Evolutionary conservation across 2,797 vertebrate species (phyloP).

Genomic region (Steatocranus sp.): DNA sequence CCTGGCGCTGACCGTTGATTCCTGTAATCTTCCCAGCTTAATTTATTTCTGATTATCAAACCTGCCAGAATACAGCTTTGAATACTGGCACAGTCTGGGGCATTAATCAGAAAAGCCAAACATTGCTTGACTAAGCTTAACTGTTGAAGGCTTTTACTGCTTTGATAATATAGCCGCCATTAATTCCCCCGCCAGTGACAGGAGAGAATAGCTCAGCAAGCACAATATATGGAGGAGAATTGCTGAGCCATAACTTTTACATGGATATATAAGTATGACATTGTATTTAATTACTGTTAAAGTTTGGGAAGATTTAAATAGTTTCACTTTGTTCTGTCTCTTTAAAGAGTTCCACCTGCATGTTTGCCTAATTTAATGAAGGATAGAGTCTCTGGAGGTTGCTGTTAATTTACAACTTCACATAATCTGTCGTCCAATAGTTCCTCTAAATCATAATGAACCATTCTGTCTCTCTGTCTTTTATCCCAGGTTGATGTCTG

Average conservation of each 20-base stretch:
- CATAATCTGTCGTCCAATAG: neutral
- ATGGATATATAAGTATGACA: constrained; percentile 24
- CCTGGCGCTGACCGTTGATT: neutral
- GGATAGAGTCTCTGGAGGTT: neutral
- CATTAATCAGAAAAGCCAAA: constrained; percentile 55
- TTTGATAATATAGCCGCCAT: constrained; percentile 45
- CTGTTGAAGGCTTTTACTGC: constrained; percentile 37
- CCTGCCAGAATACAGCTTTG: constrained; percentile 30
- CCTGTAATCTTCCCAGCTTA: neutral
- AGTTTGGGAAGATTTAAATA: constrained; percentile 23
- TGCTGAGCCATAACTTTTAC: constrained; percentile 50
- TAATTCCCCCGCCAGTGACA: constrained; percentile 43
- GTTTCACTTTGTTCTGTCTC: neutral
- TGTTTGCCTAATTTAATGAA: neutral
- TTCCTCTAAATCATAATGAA: neutral
- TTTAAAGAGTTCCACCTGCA: neutral
- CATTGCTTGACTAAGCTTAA: constrained; percentile 56
- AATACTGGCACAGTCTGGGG: constrained; percentile 12
- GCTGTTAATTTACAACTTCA: neutral
- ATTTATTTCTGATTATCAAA: constrained; percentile 27
- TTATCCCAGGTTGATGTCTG: constrained; percentile 41
- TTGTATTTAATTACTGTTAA: constrained; percentile 38
- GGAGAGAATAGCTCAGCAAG: constrained; percentile 46
- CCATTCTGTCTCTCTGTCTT: neutral
- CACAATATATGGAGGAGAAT: constrained; percentile 37